Percentiles rank a stretch among this genome's conserved stretches.
These are phyloP conservation scores for Caenorhabditis sp. DNA, from an alignment of 2,888 invertebrate species.

Conservation along the genomic window DNA sequence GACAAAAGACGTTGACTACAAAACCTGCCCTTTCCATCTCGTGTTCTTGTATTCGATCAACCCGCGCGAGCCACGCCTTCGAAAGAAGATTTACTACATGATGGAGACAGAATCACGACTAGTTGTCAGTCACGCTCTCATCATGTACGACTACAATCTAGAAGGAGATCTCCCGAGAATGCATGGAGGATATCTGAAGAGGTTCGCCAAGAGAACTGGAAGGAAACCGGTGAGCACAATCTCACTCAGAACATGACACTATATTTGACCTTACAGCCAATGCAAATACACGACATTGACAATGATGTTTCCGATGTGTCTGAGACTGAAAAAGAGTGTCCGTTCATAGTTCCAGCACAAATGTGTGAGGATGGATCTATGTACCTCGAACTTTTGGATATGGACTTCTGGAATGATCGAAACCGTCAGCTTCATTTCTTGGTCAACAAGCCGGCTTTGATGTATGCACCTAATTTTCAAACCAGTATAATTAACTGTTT, in stretches of 20 bases:
- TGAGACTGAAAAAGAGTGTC: conserved; percentile 71
- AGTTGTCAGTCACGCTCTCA: conserved; percentile 72
- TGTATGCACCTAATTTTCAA: conserved; percentile 53
- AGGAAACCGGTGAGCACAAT: conserved; percentile 40
- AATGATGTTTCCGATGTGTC: conserved; percentile 73
- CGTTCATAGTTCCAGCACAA: conserved; percentile 64
- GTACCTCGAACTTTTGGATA: conserved; percentile 68
- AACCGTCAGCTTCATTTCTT: conserved; percentile 73
- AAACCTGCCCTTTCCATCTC: conserved; percentile 70
- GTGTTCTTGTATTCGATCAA: conserved; percentile 71
- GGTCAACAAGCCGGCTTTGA: conserved; percentile 66
- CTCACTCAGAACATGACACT: no score
- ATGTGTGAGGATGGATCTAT: conserved; percentile 56
- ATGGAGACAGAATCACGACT: conserved; percentile 72
- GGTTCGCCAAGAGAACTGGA: conserved; percentile 50
- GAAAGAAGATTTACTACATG: conserved; percentile 75
- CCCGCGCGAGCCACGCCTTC: conserved; percentile 69
- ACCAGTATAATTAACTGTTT: neutral
- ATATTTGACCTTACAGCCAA: conserved; percentile 24
- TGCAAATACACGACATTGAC: conserved; percentile 62
- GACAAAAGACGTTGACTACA: conserved; percentile 71
- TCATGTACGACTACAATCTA: conserved; percentile 73
- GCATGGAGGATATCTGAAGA: conserved; percentile 68
- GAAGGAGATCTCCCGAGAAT: conserved; percentile 73
- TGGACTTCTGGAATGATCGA: conserved; percentile 71